Base-by-base conservation (phyloP, 2,113 vertebrate genomes). In the Festucalex cinctus region DNA sequence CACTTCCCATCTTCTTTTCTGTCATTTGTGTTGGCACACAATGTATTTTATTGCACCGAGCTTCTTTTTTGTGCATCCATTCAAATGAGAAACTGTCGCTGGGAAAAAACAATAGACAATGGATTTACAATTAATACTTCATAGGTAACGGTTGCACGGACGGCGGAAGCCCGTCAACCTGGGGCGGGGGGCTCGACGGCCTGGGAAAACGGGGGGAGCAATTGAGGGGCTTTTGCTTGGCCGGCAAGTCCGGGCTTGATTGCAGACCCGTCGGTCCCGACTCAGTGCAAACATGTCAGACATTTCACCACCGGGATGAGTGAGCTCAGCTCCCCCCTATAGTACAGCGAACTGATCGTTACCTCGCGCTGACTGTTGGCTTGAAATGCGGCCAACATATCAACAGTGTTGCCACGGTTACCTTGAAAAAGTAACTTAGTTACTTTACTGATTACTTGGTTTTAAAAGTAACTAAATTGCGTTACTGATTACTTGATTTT, bases 211-310 rank as follows among this genome's bases (percentile, higher is more conserved):
- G 74, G 70, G 77, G 77, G 83, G 73, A 66, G 75, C 78, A n/a
- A 76, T 66, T 82, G 76, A 83, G 83, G 88, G 83, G 71, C 80
- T 88, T 84, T 89, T 87, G 84, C 82, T 88, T 83, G 83, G 84
- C 85, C 84, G 77, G 86, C 88, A 91, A 84, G 90, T 87, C 88
- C 86, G 83, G 91, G 85, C 90, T 89, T 90, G 89, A 83, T 88
- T 82, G 70, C 77, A 80, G 81, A 70, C 81, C 84, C 81, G 83
- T 86, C 84, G 90, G 85, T 86, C 86, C 75, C 80, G 77, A 79
- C 82, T 88, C 81, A 85, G 74, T 51, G 54, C 84, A 88, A 90
- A 87, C 88, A 88, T 89, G 86, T 88, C 88, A 85, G 82, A 86
- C 74, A 84, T 89, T 91, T 88, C 89, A 85, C 58, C 84, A 87